Percentiles rank a stretch among this genome's conserved stretches.
These are phyloP conservation scores for Steatocranus sp. DNA, from an alignment of 2,797 vertebrate genomes.

Conservation along the genomic window DNA sequence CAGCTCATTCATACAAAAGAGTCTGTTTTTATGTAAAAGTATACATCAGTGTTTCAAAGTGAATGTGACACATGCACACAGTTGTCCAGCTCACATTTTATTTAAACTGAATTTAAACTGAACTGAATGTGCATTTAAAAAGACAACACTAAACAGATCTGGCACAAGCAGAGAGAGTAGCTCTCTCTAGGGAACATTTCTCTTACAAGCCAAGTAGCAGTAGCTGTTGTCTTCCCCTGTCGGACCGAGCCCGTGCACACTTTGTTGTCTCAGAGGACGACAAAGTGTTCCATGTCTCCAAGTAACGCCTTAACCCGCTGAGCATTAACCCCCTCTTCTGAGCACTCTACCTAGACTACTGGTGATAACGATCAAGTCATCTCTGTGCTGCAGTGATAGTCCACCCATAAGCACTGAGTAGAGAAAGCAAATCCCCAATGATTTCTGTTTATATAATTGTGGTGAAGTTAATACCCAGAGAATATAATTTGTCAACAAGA, in stretches of 20 bases:
- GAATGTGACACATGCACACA: background rate
- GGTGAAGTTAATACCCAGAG: background rate
- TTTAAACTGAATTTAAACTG: background rate
- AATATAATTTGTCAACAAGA: background rate
- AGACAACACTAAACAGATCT: background rate
- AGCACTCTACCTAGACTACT: conserved; percentile 57
- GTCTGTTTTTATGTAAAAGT: background rate
- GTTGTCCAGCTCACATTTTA: background rate
- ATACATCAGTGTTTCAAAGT: background rate
- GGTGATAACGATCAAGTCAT: conserved; percentile 66
- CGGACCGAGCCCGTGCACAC: conserved; percentile 21
- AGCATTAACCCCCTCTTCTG: conserved; percentile 58
- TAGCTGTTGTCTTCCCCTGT: conserved; percentile 36
- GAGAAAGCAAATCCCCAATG: conserved; percentile 18
- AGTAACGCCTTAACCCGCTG: conserved; percentile 71
- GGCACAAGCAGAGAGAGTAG: conserved; percentile 24
- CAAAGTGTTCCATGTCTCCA: conserved; percentile 77
- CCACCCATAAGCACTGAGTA: conserved; percentile 14
- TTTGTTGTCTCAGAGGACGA: conserved; percentile 56
- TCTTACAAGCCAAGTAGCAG: conserved; percentile 3
- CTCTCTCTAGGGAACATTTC: conserved; percentile 19
- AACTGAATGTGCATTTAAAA: background rate
- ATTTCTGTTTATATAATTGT: background rate
- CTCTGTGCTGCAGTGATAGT: background rate
- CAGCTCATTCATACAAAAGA: background rate